Base-by-base conservation (phyloP, 2,113 vertebrate genomes). In the Otus sunia region DNA sequence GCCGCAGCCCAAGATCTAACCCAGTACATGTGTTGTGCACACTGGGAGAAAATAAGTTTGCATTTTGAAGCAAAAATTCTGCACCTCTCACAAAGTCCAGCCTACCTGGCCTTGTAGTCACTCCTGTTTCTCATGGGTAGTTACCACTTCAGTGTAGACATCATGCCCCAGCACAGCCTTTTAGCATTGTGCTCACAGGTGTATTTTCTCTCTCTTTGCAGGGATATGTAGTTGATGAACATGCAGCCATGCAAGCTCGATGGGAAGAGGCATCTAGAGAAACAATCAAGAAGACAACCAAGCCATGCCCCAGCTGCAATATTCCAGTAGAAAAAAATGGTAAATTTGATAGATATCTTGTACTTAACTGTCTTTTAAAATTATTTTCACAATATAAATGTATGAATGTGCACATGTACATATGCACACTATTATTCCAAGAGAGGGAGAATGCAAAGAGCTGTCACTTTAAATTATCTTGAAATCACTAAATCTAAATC, bases 261-360 rank as follows among this genome's bases (percentile, higher is more conserved):
- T 99, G 99, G 99, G 99, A 99, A 49, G 96, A 93, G 69, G 99
- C 98, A 10, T 99, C 99, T 34, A 97, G 89, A 95, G 98, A 98
- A 56, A 98, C 98, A 17, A 99, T 99, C 95, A 97, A 98, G 78
- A 98, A 98, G 69, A 98, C 98, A 69, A 99, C 99, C 15, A 99
- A 98, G 92, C 99, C 98, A 30, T 99, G 99, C 55, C 99, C 99
- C 9, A 97, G 84, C 49, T 99, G 99, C 96, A 98, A 92, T 6
- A 98, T 99, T 58, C 98, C 99, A 1, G 98, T 99, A 30, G 99
- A 99, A 96, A 99, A 99, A 85, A 98, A 99, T 2, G 99, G 99
- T 99, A 86, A 88, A 90, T 88, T 66, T 29, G 53, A 74, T 76
- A 66, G 21, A 27, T 47, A 73, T 45, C 22, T 79, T 14, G 1